Evolutionary conservation across 2,888 invertebrate genomes (phyloP).

Genomic region (Petrolisthes manimaculis): DNA sequence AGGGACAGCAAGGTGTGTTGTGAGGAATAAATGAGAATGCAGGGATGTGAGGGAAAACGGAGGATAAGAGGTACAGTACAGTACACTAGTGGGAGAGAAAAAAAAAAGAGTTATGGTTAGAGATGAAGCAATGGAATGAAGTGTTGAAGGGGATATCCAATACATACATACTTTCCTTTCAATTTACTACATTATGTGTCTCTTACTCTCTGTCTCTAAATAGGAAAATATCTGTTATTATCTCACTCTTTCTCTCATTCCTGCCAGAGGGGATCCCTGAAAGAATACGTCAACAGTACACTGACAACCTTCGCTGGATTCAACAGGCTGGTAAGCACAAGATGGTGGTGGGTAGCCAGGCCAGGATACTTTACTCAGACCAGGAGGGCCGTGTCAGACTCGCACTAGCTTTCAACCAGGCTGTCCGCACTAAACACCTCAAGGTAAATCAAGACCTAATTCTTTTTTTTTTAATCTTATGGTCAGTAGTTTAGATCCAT

Average conservation of each 20-base stretch:
- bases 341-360: constrained; percentile 74
- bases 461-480: neutral
- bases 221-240: neutral
- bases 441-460: constrained; percentile 68
- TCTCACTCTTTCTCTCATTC: neutral
- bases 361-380: constrained; percentile 76
- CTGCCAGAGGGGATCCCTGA: constrained; percentile 69
- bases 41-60: neutral
- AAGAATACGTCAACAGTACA: constrained; percentile 73
- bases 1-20: neutral
- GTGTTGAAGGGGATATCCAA: too few species aligned
- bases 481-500: neutral
- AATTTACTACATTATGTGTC: neutral
- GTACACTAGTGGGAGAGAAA: neutral
- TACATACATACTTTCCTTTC: neutral
- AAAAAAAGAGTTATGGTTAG: neutral
- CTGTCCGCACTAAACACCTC: constrained; percentile 71
- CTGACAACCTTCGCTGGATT: constrained; percentile 76
- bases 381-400: constrained; percentile 73
- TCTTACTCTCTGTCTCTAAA: neutral
- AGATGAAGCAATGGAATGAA: neutral
- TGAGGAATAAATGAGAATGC: neutral
- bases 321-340: constrained; percentile 73
- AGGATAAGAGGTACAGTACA: neutral
- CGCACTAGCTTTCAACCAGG: constrained; percentile 74